Evolutionary conservation across 2,113 vertebrate genomes (phyloP), one percentile per base, ranked within the genome.

Genomic region (Lipotes vexillifer): DNA sequence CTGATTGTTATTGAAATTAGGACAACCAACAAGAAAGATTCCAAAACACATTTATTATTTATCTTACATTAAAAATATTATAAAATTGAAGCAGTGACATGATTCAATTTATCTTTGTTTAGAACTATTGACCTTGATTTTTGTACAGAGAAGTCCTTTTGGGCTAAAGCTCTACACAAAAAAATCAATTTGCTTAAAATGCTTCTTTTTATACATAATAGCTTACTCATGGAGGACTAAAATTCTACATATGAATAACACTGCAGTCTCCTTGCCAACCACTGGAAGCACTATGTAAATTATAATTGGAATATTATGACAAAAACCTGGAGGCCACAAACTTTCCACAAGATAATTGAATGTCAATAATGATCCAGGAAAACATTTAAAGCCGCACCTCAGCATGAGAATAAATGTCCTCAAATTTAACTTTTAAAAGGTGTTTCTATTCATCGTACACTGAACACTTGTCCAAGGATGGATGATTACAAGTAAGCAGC

Each of bases 171-270:
- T 93, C 95, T 94, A 92, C 88, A 92, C 71, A 96, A 95, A 97
- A 97, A 98, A 98, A 98, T 97, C 98, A 98, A 98, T 98, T 98
- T 98, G 31, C 90, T 97, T 97, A 80, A 97, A 97, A 94, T 31
- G 20, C 86, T 98, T 97, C n/a, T 82, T 97, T 97, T 98, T 96
- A 95, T 90, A 68, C 57, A 93, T 90, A 97, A 97, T 97, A 96
- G 92, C 46, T 98, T 96, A 86, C 83, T 97, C 63, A 83, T 90
- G 5, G 49, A 96, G 59, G 44, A 95, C 83, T 90, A 82, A 97
- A 91, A 97, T 90, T 97, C 93, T 90, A 69, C 78, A 77, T 27
- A 31, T 96, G 96, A 93, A 93, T 81, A 88, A 98, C 87, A 92
- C 72, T 89, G 68, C 92, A 89, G 63, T 90, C 75, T 95, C 75